A percentile compares a stretch with the other conserved stretches of the same genome.
Conservation (phyloP, 2,113 vertebrate genomes). For the Cebidichthys violaceus region DNA sequence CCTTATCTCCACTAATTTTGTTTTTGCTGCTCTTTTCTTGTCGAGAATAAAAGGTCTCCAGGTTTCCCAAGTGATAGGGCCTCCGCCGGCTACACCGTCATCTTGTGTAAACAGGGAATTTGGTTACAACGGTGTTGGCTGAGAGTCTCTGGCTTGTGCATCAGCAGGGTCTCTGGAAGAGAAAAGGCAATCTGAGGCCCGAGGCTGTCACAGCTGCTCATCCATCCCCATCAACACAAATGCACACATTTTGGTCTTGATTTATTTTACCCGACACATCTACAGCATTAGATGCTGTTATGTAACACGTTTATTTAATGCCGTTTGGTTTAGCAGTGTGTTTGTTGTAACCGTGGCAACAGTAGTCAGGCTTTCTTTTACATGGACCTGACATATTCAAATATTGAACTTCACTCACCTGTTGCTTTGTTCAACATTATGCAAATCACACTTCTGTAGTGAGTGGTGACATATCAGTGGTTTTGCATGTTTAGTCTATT, state of each 20-base stretch:
- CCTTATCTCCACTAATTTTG: conserved; percentile 45
- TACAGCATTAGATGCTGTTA: neutral
- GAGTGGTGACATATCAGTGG: neutral
- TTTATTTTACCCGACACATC: neutral
- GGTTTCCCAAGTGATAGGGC: conserved; percentile 50
- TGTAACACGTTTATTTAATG: neutral
- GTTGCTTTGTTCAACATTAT: conserved; percentile 10
- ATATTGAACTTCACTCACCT: conserved; percentile 30
- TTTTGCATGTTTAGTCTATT: conserved; percentile 34
- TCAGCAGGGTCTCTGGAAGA: conserved; percentile 40
- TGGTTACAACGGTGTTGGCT: conserved; percentile 28
- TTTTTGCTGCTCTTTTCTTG: conserved; percentile 42
- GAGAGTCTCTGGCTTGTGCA: conserved; percentile 37
- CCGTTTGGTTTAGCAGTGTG: conserved; percentile 9
- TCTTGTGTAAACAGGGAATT: conserved; percentile 46
- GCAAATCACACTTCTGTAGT: conserved; percentile 24
- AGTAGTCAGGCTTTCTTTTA: neutral
- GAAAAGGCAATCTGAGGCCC: conserved; percentile 23
- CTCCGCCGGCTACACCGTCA: conserved; percentile 42
- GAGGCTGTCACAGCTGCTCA: conserved; percentile 25
- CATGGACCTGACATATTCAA: conserved; percentile 46
- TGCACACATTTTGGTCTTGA: neutral
- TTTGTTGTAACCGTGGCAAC: conserved; percentile 38
- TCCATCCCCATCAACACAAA: neutral
- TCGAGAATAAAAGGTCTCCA: conserved; percentile 48